Percentiles rank a stretch among this genome's conserved stretches.
Evolutionary conservation across 2,797 vertebrate genomes (phyloP).

Genomic region (Crypturellus tataupa): DNA sequence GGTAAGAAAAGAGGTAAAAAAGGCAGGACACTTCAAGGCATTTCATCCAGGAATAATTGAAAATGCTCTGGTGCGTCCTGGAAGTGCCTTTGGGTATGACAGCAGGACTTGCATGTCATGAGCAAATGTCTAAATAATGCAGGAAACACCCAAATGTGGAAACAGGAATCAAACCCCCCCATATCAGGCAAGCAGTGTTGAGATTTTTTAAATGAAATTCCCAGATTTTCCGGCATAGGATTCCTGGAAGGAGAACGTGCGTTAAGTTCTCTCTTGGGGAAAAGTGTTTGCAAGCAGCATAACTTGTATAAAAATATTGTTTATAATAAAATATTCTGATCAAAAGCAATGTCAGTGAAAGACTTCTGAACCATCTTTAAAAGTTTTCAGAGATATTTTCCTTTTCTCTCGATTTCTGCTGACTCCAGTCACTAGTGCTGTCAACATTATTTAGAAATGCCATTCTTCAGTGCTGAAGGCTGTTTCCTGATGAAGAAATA

Average conservation of each 20-base stretch:
- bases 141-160: background rate
- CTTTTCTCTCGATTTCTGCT: background rate
- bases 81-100: background rate
- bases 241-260: background rate
- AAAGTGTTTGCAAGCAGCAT: background rate
- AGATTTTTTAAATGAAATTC: constrained; percentile 24
- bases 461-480: background rate
- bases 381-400: constrained; percentile 5
- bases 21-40: background rate
- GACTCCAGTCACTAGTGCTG: constrained; percentile 10
- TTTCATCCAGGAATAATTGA: background rate
- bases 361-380: constrained; percentile 23
- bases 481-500: constrained; percentile 34
- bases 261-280: rapidly evolving
- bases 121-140: background rate
- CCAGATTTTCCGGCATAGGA: background rate
- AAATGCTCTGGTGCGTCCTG: background rate
- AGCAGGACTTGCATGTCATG: background rate
- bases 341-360: constrained; percentile 18
- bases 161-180: background rate
- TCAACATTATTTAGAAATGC: constrained; percentile 1
- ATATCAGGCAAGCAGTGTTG: background rate
- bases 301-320: background rate
- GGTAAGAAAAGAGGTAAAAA: background rate
- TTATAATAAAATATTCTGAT: constrained; percentile 18